These are phyloP conservation scores for Tenodera sinensis DNA, from an alignment of 2,888 invertebrate genomes.

Conservation along the genomic window DNA sequence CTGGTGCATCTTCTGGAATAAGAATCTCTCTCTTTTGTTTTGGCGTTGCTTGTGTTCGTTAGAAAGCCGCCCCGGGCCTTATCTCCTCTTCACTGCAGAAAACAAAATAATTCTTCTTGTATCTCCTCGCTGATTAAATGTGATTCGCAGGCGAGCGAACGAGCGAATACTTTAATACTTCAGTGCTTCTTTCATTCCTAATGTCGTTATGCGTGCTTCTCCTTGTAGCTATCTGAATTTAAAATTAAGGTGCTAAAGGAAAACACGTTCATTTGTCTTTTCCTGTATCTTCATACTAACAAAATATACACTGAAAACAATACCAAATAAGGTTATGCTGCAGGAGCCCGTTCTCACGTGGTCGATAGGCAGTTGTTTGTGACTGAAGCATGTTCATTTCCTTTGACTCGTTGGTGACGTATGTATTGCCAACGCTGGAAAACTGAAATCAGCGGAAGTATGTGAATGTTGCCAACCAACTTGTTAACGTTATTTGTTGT, in stretches of 20 bases:
- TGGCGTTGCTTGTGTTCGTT: background rate
- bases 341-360: too few relatives aligned
- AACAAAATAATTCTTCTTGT: background rate
- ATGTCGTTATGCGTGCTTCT: background rate
- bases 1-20: background rate
- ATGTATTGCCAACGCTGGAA: too few relatives aligned
- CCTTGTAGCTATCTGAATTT: background rate
- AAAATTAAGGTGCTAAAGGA: background rate
- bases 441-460: too few relatives aligned
- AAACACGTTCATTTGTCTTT: too few relatives aligned
- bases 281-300: too few relatives aligned
- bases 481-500: too few relatives aligned
- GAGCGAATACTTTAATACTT: background rate
- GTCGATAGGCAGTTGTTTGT: too few relatives aligned
- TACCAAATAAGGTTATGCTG: too few relatives aligned
- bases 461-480: too few relatives aligned
- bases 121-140: background rate
- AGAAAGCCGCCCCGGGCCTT: background rate
- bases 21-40: background rate
- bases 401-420: too few relatives aligned
- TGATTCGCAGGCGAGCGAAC: background rate
- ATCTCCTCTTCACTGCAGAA: background rate
- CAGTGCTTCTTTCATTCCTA: background rate
- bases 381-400: too few relatives aligned
- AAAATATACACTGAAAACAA: too few relatives aligned